Base-by-base conservation (phyloP, 1,140 invertebrate genomes). In the Leptinotarsa lineolata region DNA sequence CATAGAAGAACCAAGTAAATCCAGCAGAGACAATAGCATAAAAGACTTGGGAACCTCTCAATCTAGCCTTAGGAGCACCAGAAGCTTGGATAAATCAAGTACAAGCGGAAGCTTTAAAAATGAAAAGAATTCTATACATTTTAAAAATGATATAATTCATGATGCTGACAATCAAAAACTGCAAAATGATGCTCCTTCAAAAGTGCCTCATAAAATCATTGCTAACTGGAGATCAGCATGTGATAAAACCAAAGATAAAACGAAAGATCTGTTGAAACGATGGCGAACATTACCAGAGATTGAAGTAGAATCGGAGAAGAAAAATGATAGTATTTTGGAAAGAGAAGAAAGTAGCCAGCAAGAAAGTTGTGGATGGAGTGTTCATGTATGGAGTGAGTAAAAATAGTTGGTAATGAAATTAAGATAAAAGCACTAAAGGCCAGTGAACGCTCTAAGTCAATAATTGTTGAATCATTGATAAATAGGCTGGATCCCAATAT, bases 311-410 rank as follows among this genome's bases (percentile, higher is more conserved):
- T 70, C 74, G 44, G 63, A 69, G 70, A 67, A 21, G 71, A 75
- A 80, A 54, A 61, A 79, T 30, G 80, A 82, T 54, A 78, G 81
- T 30, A 79, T 69, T 46, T 82, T 81, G 65, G 85, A 83, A 81
- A 79, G 71, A 44, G 82, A 81, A 66, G 85, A 83, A 81, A 75
- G 73, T 30, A 74, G 73, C 80, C 83, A 72, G 16, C 84, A 85
- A 4, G 78, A 72, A 72, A 79, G 82, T 39, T 82, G 80, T 72
- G 88, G 88, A 46, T 91, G 90, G 91, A 91, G 90, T 80, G 90
- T 91, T 16, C 90, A 92, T 78, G 89, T 92, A 71, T 91, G 90
- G 90, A 90, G 91, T 92, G 85, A 88, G 88, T 86, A 45, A 44
- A 44, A 15, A 44, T 72, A 45, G 58, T 39, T 11, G 24, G 8